Conservation (phyloP, 2,888 invertebrate genomes). For the Atethmia centrago region DNA sequence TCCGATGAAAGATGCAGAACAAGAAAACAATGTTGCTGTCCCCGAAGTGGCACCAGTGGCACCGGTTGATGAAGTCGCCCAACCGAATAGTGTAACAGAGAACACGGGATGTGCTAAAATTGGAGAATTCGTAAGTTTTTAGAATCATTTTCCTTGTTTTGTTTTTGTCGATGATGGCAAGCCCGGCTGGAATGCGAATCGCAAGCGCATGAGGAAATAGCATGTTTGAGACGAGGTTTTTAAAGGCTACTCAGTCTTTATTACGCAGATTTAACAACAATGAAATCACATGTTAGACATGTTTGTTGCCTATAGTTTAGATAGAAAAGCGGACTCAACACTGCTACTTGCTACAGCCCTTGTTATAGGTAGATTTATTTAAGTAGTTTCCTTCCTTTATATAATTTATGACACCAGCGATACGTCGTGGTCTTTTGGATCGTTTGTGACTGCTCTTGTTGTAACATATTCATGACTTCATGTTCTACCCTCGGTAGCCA, state of each 20-base stretch:
- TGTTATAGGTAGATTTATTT: neutral
- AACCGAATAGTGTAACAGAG: conserved; percentile 23
- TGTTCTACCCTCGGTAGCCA: neutral
- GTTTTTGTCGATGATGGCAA: conserved; percentile 8
- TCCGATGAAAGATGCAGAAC: conserved; percentile 35
- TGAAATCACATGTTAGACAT: neutral
- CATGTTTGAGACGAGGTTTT: neutral
- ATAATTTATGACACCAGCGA: neutral
- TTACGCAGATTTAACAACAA: neutral
- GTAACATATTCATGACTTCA: neutral
- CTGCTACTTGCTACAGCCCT: too few species aligned
- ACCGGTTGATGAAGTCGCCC: conserved; percentile 18
- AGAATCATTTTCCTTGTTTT: conserved; percentile 44
- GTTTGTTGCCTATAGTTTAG: neutral
- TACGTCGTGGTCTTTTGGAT: neutral
- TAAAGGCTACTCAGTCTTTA: neutral
- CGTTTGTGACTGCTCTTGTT: neutral
- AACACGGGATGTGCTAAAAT: conserved; percentile 74
- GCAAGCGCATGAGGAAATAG: neutral
- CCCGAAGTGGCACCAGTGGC: conserved; percentile 14
- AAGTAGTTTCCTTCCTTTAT: neutral
- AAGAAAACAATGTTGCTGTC: conserved; percentile 28
- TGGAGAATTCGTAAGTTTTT: conserved; percentile 81
- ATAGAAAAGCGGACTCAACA: conserved; percentile 1
- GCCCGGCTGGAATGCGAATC: neutral